These are phyloP conservation scores for Phocoena phocoena DNA, from an alignment of 2,113 vertebrate genomes.

Conservation along the genomic window DNA sequence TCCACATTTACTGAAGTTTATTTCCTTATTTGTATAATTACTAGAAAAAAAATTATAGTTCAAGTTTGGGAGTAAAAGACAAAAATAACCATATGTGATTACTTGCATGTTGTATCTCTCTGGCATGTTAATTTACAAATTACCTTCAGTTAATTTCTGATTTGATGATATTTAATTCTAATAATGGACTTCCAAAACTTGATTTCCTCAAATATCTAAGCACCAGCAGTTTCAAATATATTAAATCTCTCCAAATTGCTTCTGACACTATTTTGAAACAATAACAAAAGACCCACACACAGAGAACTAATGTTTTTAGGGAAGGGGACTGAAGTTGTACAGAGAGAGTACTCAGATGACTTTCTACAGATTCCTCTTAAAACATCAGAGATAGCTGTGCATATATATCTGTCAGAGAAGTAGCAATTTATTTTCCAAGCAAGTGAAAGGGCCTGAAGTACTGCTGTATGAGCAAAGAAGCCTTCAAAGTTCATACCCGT, in stretches of 20 bases:
- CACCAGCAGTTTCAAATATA: not conserved
- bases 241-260: not conserved
- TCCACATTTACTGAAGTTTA: not conserved
- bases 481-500: not conserved
- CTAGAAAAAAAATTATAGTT: not conserved
- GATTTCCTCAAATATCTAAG: slow-evolving; percentile 5
- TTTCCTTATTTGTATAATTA: slow-evolving; percentile 3
- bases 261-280: slow-evolving; percentile 20
- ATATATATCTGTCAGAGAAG: not conserved
- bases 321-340: not conserved
- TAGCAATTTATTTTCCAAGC: not conserved
- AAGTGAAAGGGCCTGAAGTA: not conserved
- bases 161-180: slow-evolving; percentile 9
- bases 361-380: not conserved
- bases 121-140: not conserved
- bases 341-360: not conserved
- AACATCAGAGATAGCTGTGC: not conserved
- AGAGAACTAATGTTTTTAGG: not conserved
- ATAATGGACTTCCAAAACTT: not conserved
- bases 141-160: slow-evolving; percentile 4
- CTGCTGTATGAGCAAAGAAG: not conserved
- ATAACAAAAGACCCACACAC: not conserved
- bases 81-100: not conserved
- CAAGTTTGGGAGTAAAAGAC: not conserved
- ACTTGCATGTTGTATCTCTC: not conserved